These are phyloP conservation scores for Pseudochromis fuscus DNA, from an alignment of 2,797 vertebrate species.

Conservation along the genomic window DNA sequence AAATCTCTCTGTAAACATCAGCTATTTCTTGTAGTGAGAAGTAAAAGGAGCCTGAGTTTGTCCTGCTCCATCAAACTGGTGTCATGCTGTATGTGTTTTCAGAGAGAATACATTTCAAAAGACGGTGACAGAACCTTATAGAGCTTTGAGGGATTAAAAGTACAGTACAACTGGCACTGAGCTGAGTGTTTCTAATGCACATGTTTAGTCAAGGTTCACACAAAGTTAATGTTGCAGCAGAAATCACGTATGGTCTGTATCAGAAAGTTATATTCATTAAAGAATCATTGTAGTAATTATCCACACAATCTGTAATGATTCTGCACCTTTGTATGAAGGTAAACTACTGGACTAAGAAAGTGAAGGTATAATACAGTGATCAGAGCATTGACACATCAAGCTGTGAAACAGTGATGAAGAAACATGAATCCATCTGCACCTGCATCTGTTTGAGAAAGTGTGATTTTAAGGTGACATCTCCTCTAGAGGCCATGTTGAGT, in stretches of 20 bases:
- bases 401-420: too few relatives aligned
- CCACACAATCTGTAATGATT: too few relatives aligned
- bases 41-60: constrained; percentile 28
- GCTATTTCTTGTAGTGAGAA: constrained; percentile 12
- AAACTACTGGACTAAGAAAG: too few relatives aligned
- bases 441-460: too few relatives aligned
- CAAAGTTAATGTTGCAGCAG: constrained; percentile 14
- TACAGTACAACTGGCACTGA: not conserved
- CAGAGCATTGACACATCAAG: too few relatives aligned
- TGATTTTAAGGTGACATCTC: too few relatives aligned
- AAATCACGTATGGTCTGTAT: not conserved
- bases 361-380: too few relatives aligned
- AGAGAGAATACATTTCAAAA: constrained; percentile 16
- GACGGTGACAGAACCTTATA: constrained; percentile 16
- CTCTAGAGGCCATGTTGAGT: too few relatives aligned
- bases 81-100: constrained; percentile 8
- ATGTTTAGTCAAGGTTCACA: constrained; percentile 23
- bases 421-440: too few relatives aligned
- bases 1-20: constrained; percentile 27
- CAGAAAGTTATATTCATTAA: not conserved
- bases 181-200: constrained; percentile 5
- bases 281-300: not conserved
- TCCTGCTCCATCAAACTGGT: constrained; percentile 27
- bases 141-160: constrained; percentile 10
- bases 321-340: too few relatives aligned